Percentiles rank a stretch among this genome's conserved stretches.
Conservation (phyloP, 2,797 vertebrate species). For the Amblyopsis hoosieri region DNA sequence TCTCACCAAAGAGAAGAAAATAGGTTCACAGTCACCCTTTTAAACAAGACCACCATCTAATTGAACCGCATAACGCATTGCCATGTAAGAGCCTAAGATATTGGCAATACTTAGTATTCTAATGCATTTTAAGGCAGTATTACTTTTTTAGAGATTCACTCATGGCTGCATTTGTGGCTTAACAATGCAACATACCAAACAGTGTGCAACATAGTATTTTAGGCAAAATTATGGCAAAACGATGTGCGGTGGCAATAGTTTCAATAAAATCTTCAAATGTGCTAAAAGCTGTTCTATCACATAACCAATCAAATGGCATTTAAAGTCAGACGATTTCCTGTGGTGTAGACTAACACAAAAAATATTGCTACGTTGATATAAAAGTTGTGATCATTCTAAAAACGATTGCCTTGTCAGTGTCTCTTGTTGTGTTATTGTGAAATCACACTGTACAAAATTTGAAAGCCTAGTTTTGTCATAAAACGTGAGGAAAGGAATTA, state of each 20-base stretch:
- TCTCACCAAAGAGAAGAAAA: slow-evolving; percentile 38
- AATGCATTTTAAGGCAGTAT: slow-evolving; percentile 77
- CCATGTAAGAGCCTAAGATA: slow-evolving; percentile 63
- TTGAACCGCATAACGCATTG: slow-evolving; percentile 53
- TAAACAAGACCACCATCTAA: slow-evolving; percentile 36
- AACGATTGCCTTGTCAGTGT: slow-evolving; percentile 36
- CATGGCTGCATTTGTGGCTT: slow-evolving; percentile 39
- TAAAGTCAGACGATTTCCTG: slow-evolving; percentile 44
- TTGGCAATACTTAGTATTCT: slow-evolving; percentile 50
- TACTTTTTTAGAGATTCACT: slow-evolving; percentile 46
- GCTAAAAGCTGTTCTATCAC: slow-evolving; percentile 52
- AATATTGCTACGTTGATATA: slow-evolving; percentile 72
- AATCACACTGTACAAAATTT: slow-evolving; percentile 34
- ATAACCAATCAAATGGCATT: slow-evolving; percentile 33
- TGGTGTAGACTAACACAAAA: slow-evolving; percentile 62
- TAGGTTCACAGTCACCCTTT: slow-evolving; percentile 16
- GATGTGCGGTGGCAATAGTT: slow-evolving; percentile 48
- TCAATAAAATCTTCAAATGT: slow-evolving; percentile 62
- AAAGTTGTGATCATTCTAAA: slow-evolving; percentile 55
- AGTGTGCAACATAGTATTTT: slow-evolving; percentile 59
- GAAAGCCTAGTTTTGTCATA: slow-evolving; percentile 29
- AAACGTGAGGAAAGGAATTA: slow-evolving; percentile 26
- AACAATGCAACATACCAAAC: slow-evolving; percentile 41
- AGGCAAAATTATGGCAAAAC: slow-evolving; percentile 65
- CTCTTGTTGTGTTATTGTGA: slow-evolving; percentile 44